phyloP scores from a whole-genome alignment of 1,140 invertebrate genomes.

The Rhagoletis zephyria region DNA sequence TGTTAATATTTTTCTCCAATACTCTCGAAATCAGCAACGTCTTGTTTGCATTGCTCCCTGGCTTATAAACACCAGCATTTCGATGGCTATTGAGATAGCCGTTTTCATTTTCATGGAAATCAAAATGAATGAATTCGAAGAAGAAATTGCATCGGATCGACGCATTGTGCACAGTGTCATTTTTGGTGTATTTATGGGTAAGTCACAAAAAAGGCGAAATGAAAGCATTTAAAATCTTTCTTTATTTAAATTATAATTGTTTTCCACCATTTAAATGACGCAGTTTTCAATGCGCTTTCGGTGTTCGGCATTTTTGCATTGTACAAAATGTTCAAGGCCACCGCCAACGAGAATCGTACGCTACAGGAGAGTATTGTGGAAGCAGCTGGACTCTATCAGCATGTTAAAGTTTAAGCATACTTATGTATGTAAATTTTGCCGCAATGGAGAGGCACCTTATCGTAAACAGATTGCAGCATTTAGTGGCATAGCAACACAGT shows the following conservation, averaged over 20 bases:
- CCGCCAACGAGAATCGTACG: constrained; percentile 64
- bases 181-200: constrained; percentile 69
- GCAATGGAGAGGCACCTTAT: not conserved
- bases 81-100: constrained; percentile 66
- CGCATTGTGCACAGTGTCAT: constrained; percentile 67
- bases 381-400: constrained; percentile 67
- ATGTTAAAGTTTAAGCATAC: constrained; percentile 64
- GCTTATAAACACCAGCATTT: constrained; percentile 67
- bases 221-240: not conserved
- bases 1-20: not conserved
- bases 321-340: constrained; percentile 65
- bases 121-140: constrained; percentile 69
- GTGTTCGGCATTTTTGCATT: constrained; percentile 67
- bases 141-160: constrained; percentile 63
- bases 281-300: constrained; percentile 66
- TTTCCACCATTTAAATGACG: not conserved
- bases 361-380: constrained; percentile 67
- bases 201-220: not conserved
- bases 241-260: too few species aligned
- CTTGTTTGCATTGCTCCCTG: constrained; percentile 70
- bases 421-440: not conserved
- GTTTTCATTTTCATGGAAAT: constrained; percentile 68
- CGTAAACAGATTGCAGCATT: not conserved
- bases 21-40: constrained; percentile 62
- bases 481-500: not conserved